Evolutionary conservation across 2,113 vertebrate species (phyloP).

Genomic region (Struthio camelus): DNA sequence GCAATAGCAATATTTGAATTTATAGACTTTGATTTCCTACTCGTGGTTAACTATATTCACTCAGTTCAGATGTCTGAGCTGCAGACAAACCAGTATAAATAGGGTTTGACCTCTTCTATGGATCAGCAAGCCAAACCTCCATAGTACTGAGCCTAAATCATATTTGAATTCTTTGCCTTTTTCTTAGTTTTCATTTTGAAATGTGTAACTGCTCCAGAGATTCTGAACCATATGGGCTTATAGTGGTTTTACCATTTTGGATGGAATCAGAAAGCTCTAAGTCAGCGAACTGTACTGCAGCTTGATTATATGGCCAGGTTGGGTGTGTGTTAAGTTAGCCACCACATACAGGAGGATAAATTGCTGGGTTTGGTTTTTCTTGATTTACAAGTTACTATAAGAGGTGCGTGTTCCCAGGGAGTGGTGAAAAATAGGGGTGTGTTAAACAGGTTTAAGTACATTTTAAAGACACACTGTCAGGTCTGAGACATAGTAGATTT

Average conservation of each 20-base stretch:
- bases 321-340: slow-evolving; percentile 59
- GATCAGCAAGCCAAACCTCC: neutral
- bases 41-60: neutral
- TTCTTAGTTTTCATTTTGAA: neutral
- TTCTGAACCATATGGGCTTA: neutral
- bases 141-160: neutral
- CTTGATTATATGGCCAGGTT: slow-evolving; percentile 30
- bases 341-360: slow-evolving; percentile 27
- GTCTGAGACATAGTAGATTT: slow-evolving; percentile 13
- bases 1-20: neutral
- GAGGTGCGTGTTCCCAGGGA: slow-evolving; percentile 51
- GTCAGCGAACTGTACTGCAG: neutral
- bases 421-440: slow-evolving; percentile 48
- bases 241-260: neutral
- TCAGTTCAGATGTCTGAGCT: neutral
- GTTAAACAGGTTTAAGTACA: slow-evolving; percentile 59
- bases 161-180: neutral
- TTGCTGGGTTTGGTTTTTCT: slow-evolving; percentile 62
- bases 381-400: slow-evolving; percentile 64
- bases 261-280: neutral
- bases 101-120: neutral
- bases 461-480: slow-evolving; percentile 63
- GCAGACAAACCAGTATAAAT: neutral
- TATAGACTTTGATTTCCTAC: neutral
- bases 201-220: neutral